Percentiles rank a stretch among this genome's conserved stretches.
Conservation (phyloP, 2,113 vertebrate genomes). For the Tychaedon coryphoeus region DNA sequence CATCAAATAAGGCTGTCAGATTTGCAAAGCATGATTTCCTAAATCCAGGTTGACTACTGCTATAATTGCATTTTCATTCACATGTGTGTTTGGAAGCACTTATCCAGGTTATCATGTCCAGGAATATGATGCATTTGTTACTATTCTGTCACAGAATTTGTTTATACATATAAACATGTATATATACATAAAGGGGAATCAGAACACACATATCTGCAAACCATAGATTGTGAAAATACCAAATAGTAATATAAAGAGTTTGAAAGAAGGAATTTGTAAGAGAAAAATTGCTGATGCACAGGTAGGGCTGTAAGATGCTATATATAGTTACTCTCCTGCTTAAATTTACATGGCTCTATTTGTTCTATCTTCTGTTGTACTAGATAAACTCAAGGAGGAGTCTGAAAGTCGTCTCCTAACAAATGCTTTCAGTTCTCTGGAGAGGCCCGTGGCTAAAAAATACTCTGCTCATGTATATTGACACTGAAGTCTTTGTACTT, state of each 20-base stretch:
- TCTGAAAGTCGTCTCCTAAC: not conserved
- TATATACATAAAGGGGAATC: not conserved
- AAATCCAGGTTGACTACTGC: not conserved
- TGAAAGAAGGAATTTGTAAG: not conserved
- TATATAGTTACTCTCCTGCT: not conserved
- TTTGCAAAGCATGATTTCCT: not conserved
- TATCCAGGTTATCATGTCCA: not conserved
- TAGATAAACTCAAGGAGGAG: not conserved
- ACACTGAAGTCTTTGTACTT: not conserved
- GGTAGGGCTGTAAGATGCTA: not conserved
- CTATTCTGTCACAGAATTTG: not conserved
- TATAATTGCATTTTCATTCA: not conserved
- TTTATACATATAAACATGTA: not conserved
- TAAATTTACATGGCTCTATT: not conserved
- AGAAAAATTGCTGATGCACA: not conserved
- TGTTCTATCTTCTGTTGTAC: not conserved
- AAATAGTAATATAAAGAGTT: not conserved
- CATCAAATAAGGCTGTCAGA: not conserved
- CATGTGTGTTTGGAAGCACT: not conserved
- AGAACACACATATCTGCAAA: not conserved
- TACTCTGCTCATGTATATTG: rapidly evolving
- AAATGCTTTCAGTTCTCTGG: not conserved
- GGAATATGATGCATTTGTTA: not conserved
- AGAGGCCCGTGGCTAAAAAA: no score
- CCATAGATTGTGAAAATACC: not conserved